Conservation (phyloP, 2,888 invertebrate species). For the Euzetes globulus region DNA sequence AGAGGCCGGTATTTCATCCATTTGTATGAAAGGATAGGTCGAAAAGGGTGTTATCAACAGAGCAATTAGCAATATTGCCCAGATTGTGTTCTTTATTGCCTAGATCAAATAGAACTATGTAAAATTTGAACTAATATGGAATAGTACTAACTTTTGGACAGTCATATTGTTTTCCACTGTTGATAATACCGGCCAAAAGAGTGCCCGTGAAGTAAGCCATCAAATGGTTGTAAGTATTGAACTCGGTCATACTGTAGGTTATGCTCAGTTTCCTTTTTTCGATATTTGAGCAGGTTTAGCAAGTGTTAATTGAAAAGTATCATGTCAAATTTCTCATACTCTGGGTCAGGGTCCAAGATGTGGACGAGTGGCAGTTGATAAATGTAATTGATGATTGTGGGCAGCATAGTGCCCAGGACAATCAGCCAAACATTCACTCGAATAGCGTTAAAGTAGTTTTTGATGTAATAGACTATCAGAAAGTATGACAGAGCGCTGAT, state of each 20-base stretch:
- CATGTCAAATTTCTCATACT: not conserved
- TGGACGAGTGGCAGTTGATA: conserved; percentile 22
- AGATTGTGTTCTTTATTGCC: not conserved
- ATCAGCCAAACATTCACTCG: not conserved
- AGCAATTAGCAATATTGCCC: not conserved
- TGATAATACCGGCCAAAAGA: conserved; percentile 20
- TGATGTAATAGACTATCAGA: not conserved
- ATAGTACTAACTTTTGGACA: not conserved
- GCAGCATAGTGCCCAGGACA: not conserved
- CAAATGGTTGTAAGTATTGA: conserved; percentile 31
- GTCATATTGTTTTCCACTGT: not conserved
- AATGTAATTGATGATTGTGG: not conserved
- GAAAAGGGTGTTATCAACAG: conserved; percentile 19
- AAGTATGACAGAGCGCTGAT: conserved; percentile 26
- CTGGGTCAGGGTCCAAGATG: conserved; percentile 25
- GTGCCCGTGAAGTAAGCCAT: conserved; percentile 29
- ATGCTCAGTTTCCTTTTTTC: conserved; percentile 27
- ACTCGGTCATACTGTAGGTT: conserved; percentile 19
- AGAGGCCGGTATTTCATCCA: conserved; percentile 26
- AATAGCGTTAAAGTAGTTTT: conserved; percentile 1
- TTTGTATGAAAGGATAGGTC: conserved; percentile 31
- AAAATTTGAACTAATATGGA: not conserved
- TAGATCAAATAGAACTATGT: not conserved
- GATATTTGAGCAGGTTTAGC: not conserved
- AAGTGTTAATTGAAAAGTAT: not conserved